Conservation (phyloP, 1,140 invertebrate genomes). For the Homarus americanus region DNA sequence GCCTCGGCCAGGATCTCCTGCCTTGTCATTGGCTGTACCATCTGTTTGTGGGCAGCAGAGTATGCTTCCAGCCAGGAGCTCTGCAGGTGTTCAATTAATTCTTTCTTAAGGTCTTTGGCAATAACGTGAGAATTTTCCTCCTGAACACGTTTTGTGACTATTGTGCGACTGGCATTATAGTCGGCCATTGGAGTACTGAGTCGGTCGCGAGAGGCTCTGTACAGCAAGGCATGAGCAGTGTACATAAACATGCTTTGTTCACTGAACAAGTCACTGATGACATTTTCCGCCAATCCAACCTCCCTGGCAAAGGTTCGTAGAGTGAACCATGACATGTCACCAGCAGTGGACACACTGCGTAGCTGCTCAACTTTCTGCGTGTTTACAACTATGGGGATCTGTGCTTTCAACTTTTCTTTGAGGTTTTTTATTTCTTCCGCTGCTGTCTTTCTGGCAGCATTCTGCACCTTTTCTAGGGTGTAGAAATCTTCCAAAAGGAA, state of each 20-base stretch:
- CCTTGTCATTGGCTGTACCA: conserved; percentile 22
- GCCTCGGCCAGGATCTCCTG: conserved; percentile 15
- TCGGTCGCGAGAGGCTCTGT: conserved; percentile 21
- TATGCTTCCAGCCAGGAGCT: conserved; percentile 27
- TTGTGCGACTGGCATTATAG: not conserved
- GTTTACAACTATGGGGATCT: not conserved
- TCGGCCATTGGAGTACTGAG: not conserved
- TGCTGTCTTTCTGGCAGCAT: conserved; percentile 23
- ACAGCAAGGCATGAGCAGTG: conserved; percentile 1
- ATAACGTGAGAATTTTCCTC: not conserved
- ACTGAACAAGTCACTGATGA: conserved; percentile 6
- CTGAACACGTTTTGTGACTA: not conserved
- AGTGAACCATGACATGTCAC: conserved; percentile 39
- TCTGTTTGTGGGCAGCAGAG: conserved; percentile 9
- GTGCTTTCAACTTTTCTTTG: not conserved
- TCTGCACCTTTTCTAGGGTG: conserved; percentile 19
- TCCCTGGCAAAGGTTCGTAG: conserved; percentile 12
- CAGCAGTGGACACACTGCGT: conserved; percentile 1
- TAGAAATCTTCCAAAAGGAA: not conserved
- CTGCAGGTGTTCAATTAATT: not conserved
- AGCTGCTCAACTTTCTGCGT: not conserved
- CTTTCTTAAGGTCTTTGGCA: not conserved
- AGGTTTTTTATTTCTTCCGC: not conserved
- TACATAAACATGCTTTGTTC: conserved; percentile 19
- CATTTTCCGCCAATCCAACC: not conserved